Percentiles rank a stretch among this genome's conserved stretches.
Evolutionary conservation across 2,113 vertebrate species (phyloP).

Genomic region (Spea bombifrons): DNA sequence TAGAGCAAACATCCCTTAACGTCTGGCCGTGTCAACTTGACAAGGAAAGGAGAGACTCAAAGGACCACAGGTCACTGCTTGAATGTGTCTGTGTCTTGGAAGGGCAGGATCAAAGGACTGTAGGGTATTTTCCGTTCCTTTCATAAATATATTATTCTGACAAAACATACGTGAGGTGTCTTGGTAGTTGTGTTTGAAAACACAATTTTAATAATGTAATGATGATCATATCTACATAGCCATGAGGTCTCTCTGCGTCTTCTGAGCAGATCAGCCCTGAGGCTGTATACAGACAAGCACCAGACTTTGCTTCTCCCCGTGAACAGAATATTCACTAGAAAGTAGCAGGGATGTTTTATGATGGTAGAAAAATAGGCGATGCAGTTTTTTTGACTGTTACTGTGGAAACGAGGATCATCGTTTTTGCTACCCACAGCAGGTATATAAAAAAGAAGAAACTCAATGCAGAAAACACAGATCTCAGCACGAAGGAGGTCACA

Average conservation of each 20-base stretch:
- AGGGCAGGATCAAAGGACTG: neutral
- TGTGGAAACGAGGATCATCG: conserved; percentile 32
- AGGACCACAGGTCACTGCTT: neutral
- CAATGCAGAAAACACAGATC: conserved; percentile 2
- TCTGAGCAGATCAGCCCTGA: neutral
- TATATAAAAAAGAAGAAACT: neutral
- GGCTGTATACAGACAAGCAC: conserved; percentile 13
- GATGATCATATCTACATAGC: neutral
- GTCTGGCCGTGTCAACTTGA: conserved; percentile 14
- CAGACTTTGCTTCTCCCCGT: conserved; percentile 7
- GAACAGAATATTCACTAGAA: conserved; percentile 16
- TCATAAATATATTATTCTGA: neutral
- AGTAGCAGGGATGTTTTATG: conserved; percentile 18
- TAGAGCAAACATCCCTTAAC: neutral
- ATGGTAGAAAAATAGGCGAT: conserved; percentile 14
- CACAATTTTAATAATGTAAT: neutral
- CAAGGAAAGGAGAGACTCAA: conserved; percentile 2
- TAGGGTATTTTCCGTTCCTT: neutral
- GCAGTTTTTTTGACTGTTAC: conserved; percentile 37
- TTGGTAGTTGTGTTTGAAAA: neutral
- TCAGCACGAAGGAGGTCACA: conserved; percentile 15
- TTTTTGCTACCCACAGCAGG: conserved; percentile 40
- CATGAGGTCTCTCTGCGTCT: conserved; percentile 2
- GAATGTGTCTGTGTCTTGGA: conserved; percentile 7
- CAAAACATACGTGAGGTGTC: no score